phyloP scores from a whole-genome alignment of 2,113 vertebrate genomes.

The Amazona vittata region DNA sequence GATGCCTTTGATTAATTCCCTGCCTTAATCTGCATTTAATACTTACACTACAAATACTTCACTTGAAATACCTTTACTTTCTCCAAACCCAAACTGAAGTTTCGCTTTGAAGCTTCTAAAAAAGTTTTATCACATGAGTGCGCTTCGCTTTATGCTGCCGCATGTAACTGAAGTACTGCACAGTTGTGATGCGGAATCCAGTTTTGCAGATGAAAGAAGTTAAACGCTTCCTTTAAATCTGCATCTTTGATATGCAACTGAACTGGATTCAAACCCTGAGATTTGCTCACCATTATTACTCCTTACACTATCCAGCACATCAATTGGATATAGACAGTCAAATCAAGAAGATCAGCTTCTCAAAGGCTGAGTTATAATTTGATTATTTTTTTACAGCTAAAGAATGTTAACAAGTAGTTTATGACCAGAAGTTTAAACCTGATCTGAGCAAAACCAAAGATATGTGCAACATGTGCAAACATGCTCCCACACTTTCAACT shows the following conservation, averaged over 20 bases:
- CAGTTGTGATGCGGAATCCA: neutral
- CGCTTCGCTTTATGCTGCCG: neutral
- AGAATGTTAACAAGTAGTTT: neutral
- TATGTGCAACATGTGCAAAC: neutral
- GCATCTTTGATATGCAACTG: neutral
- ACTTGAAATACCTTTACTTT: neutral
- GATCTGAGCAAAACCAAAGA: neutral
- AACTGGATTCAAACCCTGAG: neutral
- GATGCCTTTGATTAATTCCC: neutral
- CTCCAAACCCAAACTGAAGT: neutral
- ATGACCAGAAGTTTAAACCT: neutral
- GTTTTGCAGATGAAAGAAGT: slow-evolving; percentile 11
- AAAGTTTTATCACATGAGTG: neutral
- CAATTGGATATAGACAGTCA: neutral
- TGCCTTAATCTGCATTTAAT: neutral
- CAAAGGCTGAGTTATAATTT: neutral
- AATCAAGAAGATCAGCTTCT: neutral
- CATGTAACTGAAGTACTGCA: neutral
- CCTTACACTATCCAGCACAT: neutral
- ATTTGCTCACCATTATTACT: neutral
- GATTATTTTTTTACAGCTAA: neutral
- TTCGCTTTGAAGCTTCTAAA: neutral
- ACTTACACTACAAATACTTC: neutral
- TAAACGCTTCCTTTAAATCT: slow-evolving; percentile 10
- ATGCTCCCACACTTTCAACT: neutral